Evolutionary conservation across 2,113 vertebrate genomes (phyloP), one percentile per base, ranked within the genome.

Genomic region (Xyrauchen texanus): DNA sequence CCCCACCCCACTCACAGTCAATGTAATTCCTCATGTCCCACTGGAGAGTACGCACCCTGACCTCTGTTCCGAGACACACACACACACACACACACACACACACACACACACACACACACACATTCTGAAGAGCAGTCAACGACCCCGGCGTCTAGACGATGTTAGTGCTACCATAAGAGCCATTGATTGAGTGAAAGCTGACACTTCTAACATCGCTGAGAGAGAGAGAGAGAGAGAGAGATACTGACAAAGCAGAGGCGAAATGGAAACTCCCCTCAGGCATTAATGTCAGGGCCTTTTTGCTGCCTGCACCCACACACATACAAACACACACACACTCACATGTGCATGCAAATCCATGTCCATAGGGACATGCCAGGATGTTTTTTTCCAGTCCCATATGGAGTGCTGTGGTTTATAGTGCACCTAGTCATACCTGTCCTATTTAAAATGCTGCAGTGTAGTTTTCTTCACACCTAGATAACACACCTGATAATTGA

Each of bases 161-260:
- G 53, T 82, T 60, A 78, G 81, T 68, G 69, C 76, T 73, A 62
- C 81, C 69, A 65, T 73, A 71, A 78, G 53, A 78, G 68, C 55
- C 80, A 82, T 82, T 82, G 81, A 82, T 82, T 82, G 63, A 76
- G 76, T 78, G 81, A 63, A 82, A 82, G 76, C 63, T 78, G 76
- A 82, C 75, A 81, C 58, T 65, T 78, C 16, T 62, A 81, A 55
- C 58, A 51, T 73, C 46, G 62, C 78, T 55, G 21, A 34, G 21
- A 34, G 21, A 34, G 21, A 34, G 21, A 34, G 21, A 34, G 21
- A 34, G 21, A 34, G 21, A 34, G 21, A 3, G 21, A 34, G 13
- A 11, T 68, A 70, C 55, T 10, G 65, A 15, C 55, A 7, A 57
- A 49, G 57, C 21, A 57, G 49, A 34, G 21, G 21, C 21, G 21